These are phyloP conservation scores for Nymphalis polychloros DNA, from an alignment of 2,888 invertebrate species.

Conservation along the genomic window DNA sequence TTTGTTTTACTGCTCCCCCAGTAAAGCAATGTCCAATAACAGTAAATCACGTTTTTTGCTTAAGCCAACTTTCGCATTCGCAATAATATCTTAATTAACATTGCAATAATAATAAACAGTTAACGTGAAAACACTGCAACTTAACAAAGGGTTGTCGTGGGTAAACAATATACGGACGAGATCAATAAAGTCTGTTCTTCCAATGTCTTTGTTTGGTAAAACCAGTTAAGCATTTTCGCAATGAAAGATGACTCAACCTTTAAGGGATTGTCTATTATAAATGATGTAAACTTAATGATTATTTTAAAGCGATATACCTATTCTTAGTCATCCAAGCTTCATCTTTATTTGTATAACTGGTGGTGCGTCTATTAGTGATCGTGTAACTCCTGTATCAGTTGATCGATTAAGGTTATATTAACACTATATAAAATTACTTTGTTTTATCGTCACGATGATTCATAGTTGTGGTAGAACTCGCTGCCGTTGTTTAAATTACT, in stretches of 20 bases:
- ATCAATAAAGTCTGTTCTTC: conserved; percentile 57
- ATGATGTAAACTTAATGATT: conserved; percentile 26
- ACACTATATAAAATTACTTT: no score
- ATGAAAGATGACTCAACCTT: conserved; percentile 60
- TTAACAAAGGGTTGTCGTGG: conserved; percentile 62
- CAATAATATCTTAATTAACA: conserved; percentile 50
- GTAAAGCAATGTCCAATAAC: conserved; percentile 46
- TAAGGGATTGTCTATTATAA: conserved; percentile 32
- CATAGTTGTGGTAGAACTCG: no score
- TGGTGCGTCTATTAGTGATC: not conserved
- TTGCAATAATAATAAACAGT: conserved; percentile 55
- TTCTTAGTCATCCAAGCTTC: conserved; percentile 26
- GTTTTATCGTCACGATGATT: no score
- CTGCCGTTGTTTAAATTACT: no score
- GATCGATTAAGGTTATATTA: no score
- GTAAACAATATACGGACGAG: conserved; percentile 53
- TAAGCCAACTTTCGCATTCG: conserved; percentile 42
- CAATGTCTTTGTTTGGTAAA: conserved; percentile 51
- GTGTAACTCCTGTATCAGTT: no score
- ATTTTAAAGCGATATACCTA: conserved; percentile 15
- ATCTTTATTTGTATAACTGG: conserved; percentile 17
- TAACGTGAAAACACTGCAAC: conserved; percentile 38
- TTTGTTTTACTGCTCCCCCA: conserved; percentile 29
- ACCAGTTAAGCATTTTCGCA: conserved; percentile 58
- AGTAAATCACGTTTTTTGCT: conserved; percentile 45